phyloP scores from a whole-genome alignment of 1,140 invertebrate species.

The Drosophila subpulchrella region DNA sequence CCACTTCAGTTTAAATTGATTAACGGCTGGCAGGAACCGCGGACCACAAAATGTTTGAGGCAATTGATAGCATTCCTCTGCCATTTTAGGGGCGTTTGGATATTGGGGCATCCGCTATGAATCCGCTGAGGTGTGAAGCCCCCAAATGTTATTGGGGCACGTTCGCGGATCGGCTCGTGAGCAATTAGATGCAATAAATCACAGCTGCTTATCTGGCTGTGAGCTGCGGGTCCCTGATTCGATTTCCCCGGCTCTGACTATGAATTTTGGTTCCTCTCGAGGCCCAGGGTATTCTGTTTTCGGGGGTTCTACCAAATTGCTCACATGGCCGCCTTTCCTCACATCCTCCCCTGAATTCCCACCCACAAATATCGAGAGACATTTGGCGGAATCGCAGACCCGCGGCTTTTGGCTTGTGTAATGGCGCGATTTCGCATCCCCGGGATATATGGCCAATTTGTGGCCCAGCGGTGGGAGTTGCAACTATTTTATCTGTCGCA shows the following conservation, averaged over 20 bases:
- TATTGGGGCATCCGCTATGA: constrained; percentile 26
- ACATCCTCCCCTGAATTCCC: background rate
- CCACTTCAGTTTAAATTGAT: constrained; percentile 62
- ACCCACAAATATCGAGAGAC: constrained; percentile 4
- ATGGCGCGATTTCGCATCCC: constrained; percentile 26
- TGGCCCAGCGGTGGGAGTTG: constrained; percentile 34
- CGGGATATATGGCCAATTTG: constrained; percentile 41
- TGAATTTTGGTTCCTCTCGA: background rate
- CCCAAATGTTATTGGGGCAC: constrained; percentile 71
- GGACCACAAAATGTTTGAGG: constrained; percentile 45
- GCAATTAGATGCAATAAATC: constrained; percentile 78
- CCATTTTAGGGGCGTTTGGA: constrained; percentile 17
- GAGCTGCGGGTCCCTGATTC: constrained; percentile 41
- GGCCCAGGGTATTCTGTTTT: constrained; percentile 1
- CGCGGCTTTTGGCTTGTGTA: constrained; percentile 32
- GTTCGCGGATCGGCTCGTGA: constrained; percentile 59
- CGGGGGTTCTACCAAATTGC: constrained; percentile 16
- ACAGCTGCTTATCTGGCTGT: constrained; percentile 61
- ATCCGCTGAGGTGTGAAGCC: constrained; percentile 71
- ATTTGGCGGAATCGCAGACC: constrained; percentile 37
- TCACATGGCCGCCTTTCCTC: constrained; percentile 26
- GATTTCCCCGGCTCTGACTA: constrained; percentile 11
- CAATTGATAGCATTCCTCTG: constrained; percentile 16
- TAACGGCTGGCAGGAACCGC: constrained; percentile 39
- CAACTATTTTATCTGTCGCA: constrained; percentile 47